Base-by-base conservation (phyloP, 2,888 invertebrate genomes). In the Noctua janthina region DNA sequence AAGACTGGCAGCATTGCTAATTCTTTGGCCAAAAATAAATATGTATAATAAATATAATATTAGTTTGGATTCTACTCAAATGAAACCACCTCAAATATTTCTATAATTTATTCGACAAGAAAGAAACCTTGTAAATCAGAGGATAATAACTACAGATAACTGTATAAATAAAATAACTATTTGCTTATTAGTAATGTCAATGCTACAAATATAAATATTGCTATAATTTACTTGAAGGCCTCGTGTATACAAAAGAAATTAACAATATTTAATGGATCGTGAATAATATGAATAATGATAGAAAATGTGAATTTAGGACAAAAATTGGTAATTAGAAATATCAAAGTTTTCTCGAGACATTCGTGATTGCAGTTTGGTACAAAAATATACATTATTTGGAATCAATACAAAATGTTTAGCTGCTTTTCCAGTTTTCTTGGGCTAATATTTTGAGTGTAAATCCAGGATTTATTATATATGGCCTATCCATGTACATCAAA, bases 111-210 rank as follows among this genome's bases (percentile, higher is more conserved):
- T 87, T 85, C 6, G 39, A 54, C 79, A 76, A 72, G 51, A 80
- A 87, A 81, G 87, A 83, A 80, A 85, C 68, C 39, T 76, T 81
- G 23, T 83, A 78, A 84, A 86, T 86, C 76, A 80, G 69, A 76
- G 39, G 70, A 72, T 29, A 39, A 35, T 75, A 72, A 83, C 74
- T 79, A 79, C 71, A 76, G 79, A 72, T 64, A 78, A 80, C 68
- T 83, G 71, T 76, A 84, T 54, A 46, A 82, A 83, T 83, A 74
- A 86, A 79, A 79, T 73, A 74, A 64, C 64, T 82, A 80, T 86
- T 84, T 76, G 74, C 79, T 78, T 87, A 87, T 74, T 69, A 81
- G 62, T 82, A 64, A 59, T 29, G 56, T 84, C 69, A 73, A 59
- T 70, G 72, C n/a, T 67, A 78, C 39, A 74, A 69, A 43, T 85